These are phyloP conservation scores for Sebastes taczanowskii DNA, from an alignment of 2,797 vertebrate species.

Conservation along the genomic window DNA sequence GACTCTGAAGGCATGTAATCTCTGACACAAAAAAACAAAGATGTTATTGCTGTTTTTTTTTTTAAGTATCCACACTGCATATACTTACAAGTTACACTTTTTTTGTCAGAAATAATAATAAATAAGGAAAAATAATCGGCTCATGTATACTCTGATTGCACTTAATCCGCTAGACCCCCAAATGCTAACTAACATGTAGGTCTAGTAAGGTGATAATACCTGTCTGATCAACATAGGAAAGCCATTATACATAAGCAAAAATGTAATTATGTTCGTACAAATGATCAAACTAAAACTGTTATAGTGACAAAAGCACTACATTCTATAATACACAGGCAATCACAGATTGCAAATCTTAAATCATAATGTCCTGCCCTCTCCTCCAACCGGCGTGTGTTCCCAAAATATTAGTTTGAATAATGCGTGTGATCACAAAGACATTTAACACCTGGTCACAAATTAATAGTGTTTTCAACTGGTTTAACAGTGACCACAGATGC, in stretches of 20 bases:
- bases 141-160: constrained; percentile 92
- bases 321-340: constrained; percentile 92
- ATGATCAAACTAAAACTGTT: constrained; percentile 77
- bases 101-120: constrained; percentile 82
- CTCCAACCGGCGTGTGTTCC: constrained; percentile 34
- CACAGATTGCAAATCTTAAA: constrained; percentile 95
- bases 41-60: constrained; percentile 78
- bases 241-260: constrained; percentile 70
- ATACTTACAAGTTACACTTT: constrained; percentile 46
- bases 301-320: constrained; percentile 89
- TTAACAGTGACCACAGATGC: constrained; percentile 13
- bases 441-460: constrained; percentile 20
- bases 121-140: constrained; percentile 87
- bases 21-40: constrained; percentile 57
- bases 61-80: constrained; percentile 74
- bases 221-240: constrained; percentile 73
- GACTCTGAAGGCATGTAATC: constrained; percentile 63
- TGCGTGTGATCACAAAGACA: constrained; percentile 1
- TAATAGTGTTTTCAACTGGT: not conserved
- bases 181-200: constrained; percentile 78
- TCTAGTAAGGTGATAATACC: constrained; percentile 78
- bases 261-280: constrained; percentile 77
- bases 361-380: constrained; percentile 67
- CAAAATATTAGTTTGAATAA: constrained; percentile 47
- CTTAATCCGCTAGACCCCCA: constrained; percentile 87